These are phyloP conservation scores for Boloria selene DNA, from an alignment of 2,888 invertebrate genomes.

Conservation along the genomic window DNA sequence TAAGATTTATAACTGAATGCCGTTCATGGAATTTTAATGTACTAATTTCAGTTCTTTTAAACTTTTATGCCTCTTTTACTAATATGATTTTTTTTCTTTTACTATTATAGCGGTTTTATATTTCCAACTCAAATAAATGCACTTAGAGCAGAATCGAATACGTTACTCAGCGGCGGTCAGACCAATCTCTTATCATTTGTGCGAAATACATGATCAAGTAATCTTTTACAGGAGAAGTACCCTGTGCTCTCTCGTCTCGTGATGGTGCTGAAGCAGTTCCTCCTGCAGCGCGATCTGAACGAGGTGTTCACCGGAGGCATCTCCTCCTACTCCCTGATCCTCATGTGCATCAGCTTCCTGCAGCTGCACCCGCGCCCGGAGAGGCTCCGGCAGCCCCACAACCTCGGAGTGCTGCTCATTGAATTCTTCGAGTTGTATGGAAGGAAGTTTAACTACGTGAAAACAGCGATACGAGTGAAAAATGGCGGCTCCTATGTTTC, in stretches of 20 bases:
- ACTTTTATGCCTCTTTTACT: no score
- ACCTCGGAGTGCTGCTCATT: constrained; percentile 96
- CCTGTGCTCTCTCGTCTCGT: constrained; percentile 96
- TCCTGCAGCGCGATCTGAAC: constrained; percentile 98
- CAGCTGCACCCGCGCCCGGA: constrained; percentile 94
- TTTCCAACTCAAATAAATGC: no score
- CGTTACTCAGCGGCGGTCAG: no score
- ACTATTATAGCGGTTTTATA: no score
- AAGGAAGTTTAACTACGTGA: constrained; percentile 96
- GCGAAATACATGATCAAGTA: no score
- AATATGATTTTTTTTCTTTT: no score
- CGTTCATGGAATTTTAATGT: no score
- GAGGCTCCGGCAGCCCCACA: constrained; percentile 83
- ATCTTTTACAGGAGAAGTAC: constrained; percentile 83
- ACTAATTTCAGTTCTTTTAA: no score
- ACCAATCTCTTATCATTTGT: no score
- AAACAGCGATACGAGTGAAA: constrained; percentile 96
- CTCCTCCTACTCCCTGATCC: constrained; percentile 98
- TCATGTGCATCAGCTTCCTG: constrained; percentile 99
- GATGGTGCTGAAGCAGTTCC: constrained; percentile 98
- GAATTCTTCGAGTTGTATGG: constrained; percentile 99
- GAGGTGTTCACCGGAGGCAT: constrained; percentile 99
- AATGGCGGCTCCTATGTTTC: constrained; percentile 96
- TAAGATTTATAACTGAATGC: no score
- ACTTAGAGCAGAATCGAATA: no score